Evolutionary conservation across 1,140 invertebrate species (phyloP), one percentile per base, ranked within the genome.

Genomic region (Zaprionus nigranus): DNA sequence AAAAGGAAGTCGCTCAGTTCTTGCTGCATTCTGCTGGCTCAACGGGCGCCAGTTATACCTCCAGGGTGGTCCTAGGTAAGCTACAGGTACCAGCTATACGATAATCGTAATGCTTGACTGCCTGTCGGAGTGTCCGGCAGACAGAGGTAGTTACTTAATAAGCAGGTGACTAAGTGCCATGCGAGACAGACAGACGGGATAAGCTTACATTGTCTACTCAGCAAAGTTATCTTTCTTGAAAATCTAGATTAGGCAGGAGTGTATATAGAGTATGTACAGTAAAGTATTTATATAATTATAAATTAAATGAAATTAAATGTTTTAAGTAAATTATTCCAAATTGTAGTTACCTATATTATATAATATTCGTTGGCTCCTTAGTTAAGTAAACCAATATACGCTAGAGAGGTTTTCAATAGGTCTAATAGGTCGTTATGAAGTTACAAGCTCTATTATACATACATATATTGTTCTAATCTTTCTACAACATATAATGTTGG

Each of bases 1-100:
- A 88, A 82, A 79, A 46, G 40, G 40, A 46, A 46, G 40, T 46
- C 40, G 40, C 40, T 43, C n/a, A 46, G 40, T 17, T 46, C 40
- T 46, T n/a, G 15, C 38, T 40, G 38, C 38, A 40, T n/a, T 40
- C 38, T 11, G 30, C 28, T 30, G 28, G 28, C 28, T 40, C 38
- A 13, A 15, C 4, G 38, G 38, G 38, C n/a, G 40, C 7, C 40
- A 43, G 40, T 46, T 46, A 11, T 34, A 17, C 40, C 40, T 17
- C n/a, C 40, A 46, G 40, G 40, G 40, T 46, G 40, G 40, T 46
- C 40, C 40, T 46, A 40, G 38, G 15, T 15, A 40, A 40, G 38
- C 38, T 40, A 40, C 38, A 40, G 38, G 38, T 40, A 46, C 40
- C 40, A 17, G 40, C 2, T 46, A 46, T 9, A 17, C 30, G 30